phyloP scores from a whole-genome alignment of 1,140 invertebrate species.

The Subanguina moxae region DNA sequence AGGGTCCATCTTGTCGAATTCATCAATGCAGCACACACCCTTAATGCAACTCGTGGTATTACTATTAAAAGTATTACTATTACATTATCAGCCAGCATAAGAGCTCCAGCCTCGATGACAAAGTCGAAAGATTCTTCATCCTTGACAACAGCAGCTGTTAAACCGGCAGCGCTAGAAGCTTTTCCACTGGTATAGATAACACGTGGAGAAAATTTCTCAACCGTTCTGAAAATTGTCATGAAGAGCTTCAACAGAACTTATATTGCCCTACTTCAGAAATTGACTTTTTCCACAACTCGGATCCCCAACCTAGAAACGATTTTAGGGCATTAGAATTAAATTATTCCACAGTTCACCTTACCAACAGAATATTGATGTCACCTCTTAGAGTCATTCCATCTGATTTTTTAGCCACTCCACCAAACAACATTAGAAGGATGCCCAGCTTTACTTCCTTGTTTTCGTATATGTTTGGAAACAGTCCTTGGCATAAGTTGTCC shows the following conservation, averaged over 20 bases:
- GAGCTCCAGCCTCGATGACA: slow-evolving; percentile 96
- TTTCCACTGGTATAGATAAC: slow-evolving; percentile 98
- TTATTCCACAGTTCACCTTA: too few relatives aligned
- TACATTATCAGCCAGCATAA: slow-evolving; percentile 94
- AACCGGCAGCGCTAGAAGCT: slow-evolving; percentile 91
- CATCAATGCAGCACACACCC: slow-evolving; percentile 98
- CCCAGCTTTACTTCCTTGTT: slow-evolving; percentile 92
- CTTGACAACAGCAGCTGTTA: slow-evolving; percentile 91
- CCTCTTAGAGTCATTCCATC: slow-evolving; percentile 81
- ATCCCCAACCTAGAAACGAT: slow-evolving; percentile 86
- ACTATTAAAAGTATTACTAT: neutral
- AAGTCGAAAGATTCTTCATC: slow-evolving; percentile 97
- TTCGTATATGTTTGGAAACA: slow-evolving; percentile 95
- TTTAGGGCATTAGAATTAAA: too few relatives aligned
- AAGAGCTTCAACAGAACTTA: neutral
- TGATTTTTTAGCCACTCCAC: slow-evolving; percentile 85
- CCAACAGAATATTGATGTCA: slow-evolving; percentile 79
- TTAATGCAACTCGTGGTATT: slow-evolving; percentile 39
- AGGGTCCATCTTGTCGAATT: slow-evolving; percentile 99
- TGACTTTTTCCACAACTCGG: slow-evolving; percentile 98
- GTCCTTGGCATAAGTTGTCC: slow-evolving; percentile 80
- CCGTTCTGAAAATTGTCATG: slow-evolving; percentile 61
- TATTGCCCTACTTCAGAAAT: slow-evolving; percentile 78
- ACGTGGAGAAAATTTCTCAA: slow-evolving; percentile 87
- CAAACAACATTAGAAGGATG: slow-evolving; percentile 91